Evolutionary conservation across 2,888 invertebrate genomes (phyloP).

Genomic region (Prosopocoilus inquinatus): DNA sequence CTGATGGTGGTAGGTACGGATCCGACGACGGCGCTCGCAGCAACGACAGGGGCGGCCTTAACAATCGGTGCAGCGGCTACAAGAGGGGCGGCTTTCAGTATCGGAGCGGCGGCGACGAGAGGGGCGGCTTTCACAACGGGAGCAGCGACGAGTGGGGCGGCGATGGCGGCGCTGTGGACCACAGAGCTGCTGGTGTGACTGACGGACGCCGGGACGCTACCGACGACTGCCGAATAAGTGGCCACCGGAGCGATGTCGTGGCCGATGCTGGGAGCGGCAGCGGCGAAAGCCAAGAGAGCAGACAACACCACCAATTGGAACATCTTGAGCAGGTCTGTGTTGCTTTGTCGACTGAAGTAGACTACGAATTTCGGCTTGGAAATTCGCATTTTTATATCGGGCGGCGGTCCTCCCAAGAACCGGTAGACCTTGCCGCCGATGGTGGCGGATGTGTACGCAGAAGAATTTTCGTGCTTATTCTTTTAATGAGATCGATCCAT

Average conservation of each 20-base stretch:
- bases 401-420: too few species aligned
- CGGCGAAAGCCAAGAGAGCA: slow-evolving; percentile 57
- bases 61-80: background rate
- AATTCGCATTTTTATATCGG: slow-evolving; percentile 11
- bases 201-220: slow-evolving; percentile 45
- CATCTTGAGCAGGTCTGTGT: slow-evolving; percentile 56
- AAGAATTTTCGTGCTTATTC: too few species aligned
- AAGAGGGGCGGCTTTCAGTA: slow-evolving; percentile 9
- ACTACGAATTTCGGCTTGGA: slow-evolving; percentile 9
- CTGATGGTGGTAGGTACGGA: slow-evolving; percentile 48
- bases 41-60: background rate
- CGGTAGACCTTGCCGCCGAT: too few species aligned
- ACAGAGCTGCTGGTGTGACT: slow-evolving; percentile 33
- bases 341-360: slow-evolving; percentile 13
- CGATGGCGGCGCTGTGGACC: slow-evolving; percentile 28
- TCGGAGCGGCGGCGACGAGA: slow-evolving; percentile 32
- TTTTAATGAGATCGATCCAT: too few species aligned
- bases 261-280: slow-evolving; percentile 52
- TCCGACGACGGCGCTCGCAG: slow-evolving; percentile 39
- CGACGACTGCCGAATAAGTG: slow-evolving; percentile 44
- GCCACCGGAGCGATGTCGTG: slow-evolving; percentile 37
- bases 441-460: too few species aligned
- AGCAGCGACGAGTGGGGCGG: slow-evolving; percentile 39
- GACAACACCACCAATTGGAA: slow-evolving; percentile 62
- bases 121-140: slow-evolving; percentile 34